These are phyloP conservation scores for Campaea margaritaria DNA, from an alignment of 2,888 invertebrate species.

Conservation along the genomic window DNA sequence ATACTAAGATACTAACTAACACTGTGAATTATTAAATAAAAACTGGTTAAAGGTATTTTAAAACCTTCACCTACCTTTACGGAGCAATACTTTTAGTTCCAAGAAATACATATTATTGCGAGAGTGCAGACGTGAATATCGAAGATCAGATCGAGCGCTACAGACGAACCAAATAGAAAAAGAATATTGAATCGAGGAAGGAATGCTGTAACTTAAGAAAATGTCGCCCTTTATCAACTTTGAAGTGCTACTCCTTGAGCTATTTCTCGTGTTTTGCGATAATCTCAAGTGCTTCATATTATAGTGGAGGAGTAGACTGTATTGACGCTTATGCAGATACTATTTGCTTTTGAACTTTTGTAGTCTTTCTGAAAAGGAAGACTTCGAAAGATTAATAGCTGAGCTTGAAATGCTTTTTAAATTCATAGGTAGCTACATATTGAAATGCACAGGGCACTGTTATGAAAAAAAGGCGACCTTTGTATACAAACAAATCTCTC, in stretches of 20 bases:
- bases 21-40: conserved; percentile 16
- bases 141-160: conserved; percentile 51
- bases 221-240: conserved; percentile 65
- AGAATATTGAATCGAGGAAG: conserved; percentile 75
- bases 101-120: conserved; percentile 47
- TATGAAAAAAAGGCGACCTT: too few relatives aligned
- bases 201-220: conserved; percentile 58
- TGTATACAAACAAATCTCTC: conserved; percentile 43
- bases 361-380: too few relatives aligned
- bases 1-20: not conserved
- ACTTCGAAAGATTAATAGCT: too few relatives aligned
- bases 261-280: conserved; percentile 29
- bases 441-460: too few relatives aligned
- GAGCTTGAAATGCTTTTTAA: too few relatives aligned
- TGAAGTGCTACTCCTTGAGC: conserved; percentile 54
- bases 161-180: conserved; percentile 71
- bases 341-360: too few relatives aligned
- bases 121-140: conserved; percentile 55
- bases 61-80: conserved; percentile 20
- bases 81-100: conserved; percentile 39
- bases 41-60: conserved; percentile 18
- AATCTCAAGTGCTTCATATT: conserved; percentile 24
- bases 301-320: not conserved
- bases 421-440: too few relatives aligned
- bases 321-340: not conserved